Evolutionary conservation across 2,888 invertebrate species (phyloP).

Genomic region (Lasiommata megera): DNA sequence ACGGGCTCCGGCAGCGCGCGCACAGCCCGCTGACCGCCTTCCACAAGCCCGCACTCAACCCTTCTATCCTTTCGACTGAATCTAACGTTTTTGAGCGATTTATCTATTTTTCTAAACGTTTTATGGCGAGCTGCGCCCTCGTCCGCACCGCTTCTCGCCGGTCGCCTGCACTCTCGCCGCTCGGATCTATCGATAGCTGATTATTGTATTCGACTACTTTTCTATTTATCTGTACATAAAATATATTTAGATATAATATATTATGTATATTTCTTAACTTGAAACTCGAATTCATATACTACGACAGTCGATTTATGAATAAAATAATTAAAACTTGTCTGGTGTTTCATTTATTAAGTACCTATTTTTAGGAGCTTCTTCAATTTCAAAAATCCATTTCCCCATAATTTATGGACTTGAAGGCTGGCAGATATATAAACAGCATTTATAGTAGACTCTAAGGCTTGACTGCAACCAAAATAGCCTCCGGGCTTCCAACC

Average conservation of each 20-base stretch:
- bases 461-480: too few relatives aligned
- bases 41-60: slow-evolving; percentile 52
- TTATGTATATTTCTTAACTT: slow-evolving; percentile 80
- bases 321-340: slow-evolving; percentile 51
- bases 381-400: too few relatives aligned
- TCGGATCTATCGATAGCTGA: slow-evolving; percentile 79
- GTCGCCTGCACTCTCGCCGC: slow-evolving; percentile 79
- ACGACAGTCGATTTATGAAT: slow-evolving; percentile 80
- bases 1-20: slow-evolving; percentile 40
- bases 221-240: slow-evolving; percentile 81
- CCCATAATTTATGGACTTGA: too few relatives aligned
- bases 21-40: slow-evolving; percentile 38
- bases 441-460: too few relatives aligned
- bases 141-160: slow-evolving; percentile 78
- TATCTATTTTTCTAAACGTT: slow-evolving; percentile 81
- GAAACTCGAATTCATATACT: slow-evolving; percentile 79
- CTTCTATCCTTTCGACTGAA: slow-evolving; percentile 77
- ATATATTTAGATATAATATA: slow-evolving; percentile 81
- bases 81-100: slow-evolving; percentile 81
- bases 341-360: slow-evolving; percentile 34
- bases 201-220: slow-evolving; percentile 80
- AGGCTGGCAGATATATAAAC: too few relatives aligned
- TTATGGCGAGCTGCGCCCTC: slow-evolving; percentile 79
- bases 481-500: too few relatives aligned
- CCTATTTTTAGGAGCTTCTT: too few relatives aligned